Conservation (phyloP, 1,140 invertebrate genomes). For the Leptoteleia sp. region DNA sequence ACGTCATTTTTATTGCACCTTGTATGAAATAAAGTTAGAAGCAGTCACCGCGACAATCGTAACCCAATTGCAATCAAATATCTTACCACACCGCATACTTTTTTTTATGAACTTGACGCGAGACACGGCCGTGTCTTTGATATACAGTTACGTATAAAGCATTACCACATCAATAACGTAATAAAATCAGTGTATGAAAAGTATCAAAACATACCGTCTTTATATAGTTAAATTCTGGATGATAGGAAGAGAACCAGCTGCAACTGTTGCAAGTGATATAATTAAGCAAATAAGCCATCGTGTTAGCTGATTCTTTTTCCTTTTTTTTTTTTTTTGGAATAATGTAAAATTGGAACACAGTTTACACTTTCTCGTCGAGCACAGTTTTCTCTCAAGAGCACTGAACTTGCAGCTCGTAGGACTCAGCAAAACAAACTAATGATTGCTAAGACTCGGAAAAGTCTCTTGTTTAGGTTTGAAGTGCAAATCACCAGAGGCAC, state of each 20-base stretch:
- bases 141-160: conserved; percentile 41
- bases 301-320: too few species aligned
- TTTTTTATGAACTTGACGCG: conserved; percentile 37
- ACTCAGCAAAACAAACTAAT: too few species aligned
- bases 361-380: too few species aligned
- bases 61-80: conserved; percentile 42
- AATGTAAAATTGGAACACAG: too few species aligned
- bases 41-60: conserved; percentile 26
- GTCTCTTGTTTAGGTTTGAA: too few species aligned
- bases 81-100: conserved; percentile 16
- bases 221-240: conserved; percentile 11
- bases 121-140: conserved; percentile 30
- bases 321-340: too few species aligned
- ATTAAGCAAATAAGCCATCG: too few species aligned
- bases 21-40: conserved; percentile 2
- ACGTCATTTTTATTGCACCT: background rate
- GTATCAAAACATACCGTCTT: conserved; percentile 28
- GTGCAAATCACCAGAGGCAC: too few species aligned
- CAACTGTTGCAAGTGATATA: conserved; percentile 11
- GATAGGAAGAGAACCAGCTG: background rate
- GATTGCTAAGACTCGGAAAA: too few species aligned
- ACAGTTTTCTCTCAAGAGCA: too few species aligned
- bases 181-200: conserved; percentile 22
- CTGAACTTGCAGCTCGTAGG: too few species aligned
- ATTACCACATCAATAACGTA: conserved; percentile 32